phyloP scores from a whole-genome alignment of 2,797 vertebrate species.

The Sebastolobus alascanus region DNA sequence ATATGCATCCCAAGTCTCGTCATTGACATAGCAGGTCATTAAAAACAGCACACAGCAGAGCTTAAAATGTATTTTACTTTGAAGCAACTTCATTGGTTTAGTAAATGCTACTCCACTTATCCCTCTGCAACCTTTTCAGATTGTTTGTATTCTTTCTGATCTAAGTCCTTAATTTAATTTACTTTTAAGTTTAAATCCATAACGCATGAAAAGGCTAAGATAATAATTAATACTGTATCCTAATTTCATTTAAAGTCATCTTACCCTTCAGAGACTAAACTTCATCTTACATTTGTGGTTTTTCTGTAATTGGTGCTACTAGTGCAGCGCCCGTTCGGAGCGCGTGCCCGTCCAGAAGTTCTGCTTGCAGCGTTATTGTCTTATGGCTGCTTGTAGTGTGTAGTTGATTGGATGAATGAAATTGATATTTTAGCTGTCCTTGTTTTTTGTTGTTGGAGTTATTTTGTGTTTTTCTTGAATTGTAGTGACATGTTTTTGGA shows the following conservation, averaged over 20 bases:
- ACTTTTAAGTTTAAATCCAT: slow-evolving; percentile 32
- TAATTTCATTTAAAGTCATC: slow-evolving; percentile 17
- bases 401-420: too few species aligned
- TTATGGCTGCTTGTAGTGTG: too few species aligned
- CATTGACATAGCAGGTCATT: background rate
- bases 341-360: too few species aligned
- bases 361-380: too few species aligned
- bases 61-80: background rate
- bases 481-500: too few species aligned
- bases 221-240: slow-evolving; percentile 9
- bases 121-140: background rate
- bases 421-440: too few species aligned
- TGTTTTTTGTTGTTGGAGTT: too few species aligned
- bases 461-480: too few species aligned
- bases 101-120: slow-evolving; percentile 2
- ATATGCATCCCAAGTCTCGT: background rate
- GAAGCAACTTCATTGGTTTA: background rate
- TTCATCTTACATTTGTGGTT: slow-evolving; percentile 8
- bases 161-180: slow-evolving; percentile 2
- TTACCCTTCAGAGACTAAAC: slow-evolving; percentile 24
- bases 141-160: background rate
- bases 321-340: too few species aligned
- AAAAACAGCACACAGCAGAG: slow-evolving; percentile 13
- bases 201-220: slow-evolving; percentile 1
- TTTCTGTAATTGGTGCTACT: slow-evolving; percentile 7